Percentiles rank a stretch among this genome's conserved stretches.
Conservation (phyloP, 2,113 vertebrate genomes). For the Procavia capensis region DNA sequence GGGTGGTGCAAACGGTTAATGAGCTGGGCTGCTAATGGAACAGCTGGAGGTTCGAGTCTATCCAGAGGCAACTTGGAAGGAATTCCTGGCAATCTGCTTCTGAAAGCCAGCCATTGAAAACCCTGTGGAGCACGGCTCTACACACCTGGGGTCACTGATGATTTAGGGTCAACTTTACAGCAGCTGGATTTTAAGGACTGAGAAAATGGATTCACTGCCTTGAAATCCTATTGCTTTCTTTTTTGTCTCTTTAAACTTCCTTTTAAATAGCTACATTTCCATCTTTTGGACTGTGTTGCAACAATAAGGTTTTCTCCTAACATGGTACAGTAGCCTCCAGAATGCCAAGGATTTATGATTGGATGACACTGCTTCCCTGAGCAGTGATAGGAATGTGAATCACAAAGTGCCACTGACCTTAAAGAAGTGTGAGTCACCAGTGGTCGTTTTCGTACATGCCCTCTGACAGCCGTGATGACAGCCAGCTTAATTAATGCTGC, state of each 20-base stretch:
- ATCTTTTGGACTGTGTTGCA: background rate
- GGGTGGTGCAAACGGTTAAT: background rate
- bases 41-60: background rate
- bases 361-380: background rate
- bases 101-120: background rate
- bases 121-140: background rate
- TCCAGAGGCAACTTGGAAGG: background rate
- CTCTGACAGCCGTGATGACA: background rate
- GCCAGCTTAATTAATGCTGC: background rate
- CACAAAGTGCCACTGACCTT: background rate
- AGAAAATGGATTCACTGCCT: background rate
- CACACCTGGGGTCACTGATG: background rate
- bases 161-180: background rate
- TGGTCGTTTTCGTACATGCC: background rate
- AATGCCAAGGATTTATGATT: background rate
- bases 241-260: background rate
- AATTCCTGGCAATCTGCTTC: background rate
- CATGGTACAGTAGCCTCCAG: background rate
- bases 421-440: background rate
- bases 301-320: background rate
- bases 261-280: background rate
- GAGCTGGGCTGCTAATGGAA: background rate
- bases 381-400: background rate
- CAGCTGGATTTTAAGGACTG: background rate
- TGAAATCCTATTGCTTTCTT: background rate